These are phyloP conservation scores for Taurulus bubalis DNA, from an alignment of 2,113 vertebrate genomes.

Conservation along the genomic window DNA sequence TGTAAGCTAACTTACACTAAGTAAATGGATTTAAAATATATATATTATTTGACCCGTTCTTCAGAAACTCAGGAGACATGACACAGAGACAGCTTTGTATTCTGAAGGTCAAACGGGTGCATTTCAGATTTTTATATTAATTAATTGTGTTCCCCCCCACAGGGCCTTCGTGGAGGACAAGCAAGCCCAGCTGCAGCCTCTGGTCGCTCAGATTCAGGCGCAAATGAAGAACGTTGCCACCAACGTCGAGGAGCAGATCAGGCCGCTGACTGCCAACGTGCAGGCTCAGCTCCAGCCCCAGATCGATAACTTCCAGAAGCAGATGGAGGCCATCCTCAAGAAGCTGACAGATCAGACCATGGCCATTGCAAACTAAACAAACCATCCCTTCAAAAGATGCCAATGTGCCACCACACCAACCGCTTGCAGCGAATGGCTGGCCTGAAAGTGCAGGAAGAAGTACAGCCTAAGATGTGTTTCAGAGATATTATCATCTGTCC, in stretches of 20 bases:
- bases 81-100: not conserved
- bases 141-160: not conserved
- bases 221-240: conserved; percentile 42
- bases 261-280: conserved; percentile 54
- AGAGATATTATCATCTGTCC: conserved; percentile 13
- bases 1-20: not conserved
- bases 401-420: not conserved
- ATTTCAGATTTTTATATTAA: not conserved
- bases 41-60: no score
- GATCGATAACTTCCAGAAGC: conserved; percentile 41
- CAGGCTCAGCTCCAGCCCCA: conserved; percentile 69
- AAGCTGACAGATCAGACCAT: conserved; percentile 41
- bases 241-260: conserved; percentile 58
- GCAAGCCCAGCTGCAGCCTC: conserved; percentile 64
- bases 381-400: not conserved
- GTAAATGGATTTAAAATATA: no score
- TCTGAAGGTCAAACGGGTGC: not conserved
- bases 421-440: conserved; percentile 4
- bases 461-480: conserved; percentile 37
- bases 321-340: conserved; percentile 60
- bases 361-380: conserved; percentile 47
- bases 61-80: no score
- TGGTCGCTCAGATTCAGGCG: conserved; percentile 60
- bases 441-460: conserved; percentile 1
- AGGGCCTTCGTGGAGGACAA: conserved; percentile 69